phyloP scores from a whole-genome alignment of 2,113 vertebrate genomes.

The Podarcis raffonei region DNA sequence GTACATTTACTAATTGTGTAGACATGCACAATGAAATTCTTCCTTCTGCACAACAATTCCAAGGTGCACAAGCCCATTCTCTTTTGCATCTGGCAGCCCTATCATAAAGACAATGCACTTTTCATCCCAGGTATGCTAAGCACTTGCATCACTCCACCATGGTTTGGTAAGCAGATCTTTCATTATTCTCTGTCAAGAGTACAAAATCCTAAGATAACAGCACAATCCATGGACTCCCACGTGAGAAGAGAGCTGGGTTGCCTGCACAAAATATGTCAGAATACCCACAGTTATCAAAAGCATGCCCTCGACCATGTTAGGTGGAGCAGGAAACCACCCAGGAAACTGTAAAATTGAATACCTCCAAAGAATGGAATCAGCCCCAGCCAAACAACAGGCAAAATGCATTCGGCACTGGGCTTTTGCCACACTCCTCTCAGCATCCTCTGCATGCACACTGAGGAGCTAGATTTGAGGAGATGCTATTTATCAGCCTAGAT shows the following conservation, averaged over 20 bases:
- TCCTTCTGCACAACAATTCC: too few relatives aligned
- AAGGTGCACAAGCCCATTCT: too few relatives aligned
- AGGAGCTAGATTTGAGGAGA: not conserved
- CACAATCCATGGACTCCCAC: not conserved
- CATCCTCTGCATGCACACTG: fast-evolving
- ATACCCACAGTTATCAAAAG: not conserved
- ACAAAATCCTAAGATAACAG: not conserved
- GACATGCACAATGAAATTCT: too few relatives aligned
- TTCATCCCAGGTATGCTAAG: not conserved
- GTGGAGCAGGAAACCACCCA: not conserved
- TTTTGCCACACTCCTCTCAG: not conserved
- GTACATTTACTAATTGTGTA: too few relatives aligned
- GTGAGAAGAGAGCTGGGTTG: not conserved
- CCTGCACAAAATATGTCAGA: not conserved
- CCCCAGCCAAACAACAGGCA: not conserved
- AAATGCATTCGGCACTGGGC: too few relatives aligned
- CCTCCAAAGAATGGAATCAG: not conserved
- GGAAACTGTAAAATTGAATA: not conserved
- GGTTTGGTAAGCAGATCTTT: not conserved
- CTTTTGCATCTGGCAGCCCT: too few relatives aligned
- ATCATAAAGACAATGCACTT: not conserved
- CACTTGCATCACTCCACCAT: not conserved
- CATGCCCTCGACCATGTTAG: not conserved
- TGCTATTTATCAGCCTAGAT: slow-evolving; percentile 33
- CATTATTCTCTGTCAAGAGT: not conserved